Evolutionary conservation across 2,113 vertebrate species (phyloP).

Genomic region (Myocastor coypus): DNA sequence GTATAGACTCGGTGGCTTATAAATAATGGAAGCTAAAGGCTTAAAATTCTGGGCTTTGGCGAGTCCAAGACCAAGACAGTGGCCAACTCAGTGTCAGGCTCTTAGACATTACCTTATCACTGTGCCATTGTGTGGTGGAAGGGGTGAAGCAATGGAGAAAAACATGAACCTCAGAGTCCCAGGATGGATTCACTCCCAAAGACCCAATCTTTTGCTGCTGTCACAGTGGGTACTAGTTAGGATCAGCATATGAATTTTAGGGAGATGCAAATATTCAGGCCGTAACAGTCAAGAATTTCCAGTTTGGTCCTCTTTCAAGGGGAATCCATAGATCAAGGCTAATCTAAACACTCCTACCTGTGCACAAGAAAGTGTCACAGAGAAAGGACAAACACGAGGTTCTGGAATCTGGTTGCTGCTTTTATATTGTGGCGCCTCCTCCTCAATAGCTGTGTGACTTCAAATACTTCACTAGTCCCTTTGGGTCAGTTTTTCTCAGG

Average conservation of each 20-base stretch:
- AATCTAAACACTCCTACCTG: neutral
- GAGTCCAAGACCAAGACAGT: neutral
- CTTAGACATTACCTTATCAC: neutral
- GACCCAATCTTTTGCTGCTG: neutral
- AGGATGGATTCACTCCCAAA: neutral
- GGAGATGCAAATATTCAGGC: neutral
- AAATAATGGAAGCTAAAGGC: neutral
- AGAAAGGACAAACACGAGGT: neutral
- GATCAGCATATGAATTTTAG: neutral
- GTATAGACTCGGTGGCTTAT: neutral
- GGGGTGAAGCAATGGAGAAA: neutral
- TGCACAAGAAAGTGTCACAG: no score
- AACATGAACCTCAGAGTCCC: neutral
- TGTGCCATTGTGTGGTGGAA: neutral
- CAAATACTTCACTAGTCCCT: neutral
- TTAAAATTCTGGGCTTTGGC: neutral
- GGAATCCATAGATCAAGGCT: neutral
- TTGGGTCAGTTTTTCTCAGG: neutral
- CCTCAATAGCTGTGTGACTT: neutral
- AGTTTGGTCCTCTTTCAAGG: neutral
- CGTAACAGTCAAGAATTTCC: neutral
- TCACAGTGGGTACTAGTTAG: neutral
- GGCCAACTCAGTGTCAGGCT: neutral
- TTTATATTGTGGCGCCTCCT: neutral
- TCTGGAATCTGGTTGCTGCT: neutral